These are phyloP conservation scores for Trachelus troglodyta DNA, from an alignment of 2,888 invertebrate genomes.

Conservation along the genomic window DNA sequence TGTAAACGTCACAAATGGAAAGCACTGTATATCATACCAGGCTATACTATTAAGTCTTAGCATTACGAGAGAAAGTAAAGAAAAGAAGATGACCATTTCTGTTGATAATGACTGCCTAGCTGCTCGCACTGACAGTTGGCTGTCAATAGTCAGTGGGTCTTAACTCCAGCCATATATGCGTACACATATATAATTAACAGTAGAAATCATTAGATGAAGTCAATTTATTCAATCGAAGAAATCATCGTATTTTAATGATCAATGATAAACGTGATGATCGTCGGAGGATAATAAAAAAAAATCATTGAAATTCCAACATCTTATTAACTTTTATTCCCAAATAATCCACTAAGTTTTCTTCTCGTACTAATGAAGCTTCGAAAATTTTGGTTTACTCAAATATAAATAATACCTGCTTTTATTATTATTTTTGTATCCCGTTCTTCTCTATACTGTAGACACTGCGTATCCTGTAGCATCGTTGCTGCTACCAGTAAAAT, in stretches of 20 bases:
- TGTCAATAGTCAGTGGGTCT: neutral
- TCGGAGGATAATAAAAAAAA: neutral
- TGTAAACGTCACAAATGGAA: neutral
- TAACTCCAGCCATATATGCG: neutral
- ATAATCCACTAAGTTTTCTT: neutral
- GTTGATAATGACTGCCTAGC: neutral
- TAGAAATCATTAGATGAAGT: neutral
- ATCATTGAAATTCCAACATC: neutral
- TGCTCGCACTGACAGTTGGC: neutral
- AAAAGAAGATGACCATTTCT: neutral
- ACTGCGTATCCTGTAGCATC: neutral
- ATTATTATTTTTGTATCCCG: neutral
- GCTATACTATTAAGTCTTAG: neutral
- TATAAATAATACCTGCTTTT: neutral
- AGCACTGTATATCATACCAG: neutral
- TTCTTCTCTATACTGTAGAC: neutral
- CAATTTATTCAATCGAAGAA: neutral
- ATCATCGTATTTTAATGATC: neutral
- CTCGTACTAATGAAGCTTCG: neutral
- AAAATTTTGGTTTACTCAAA: neutral
- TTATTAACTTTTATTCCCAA: rapidly evolving
- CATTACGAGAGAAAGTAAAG: neutral
- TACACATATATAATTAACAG: neutral
- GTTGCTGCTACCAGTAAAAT: neutral
- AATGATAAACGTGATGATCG: neutral